phyloP scores from a whole-genome alignment of 2,113 vertebrate species.

The Eubucco bourcierii region DNA sequence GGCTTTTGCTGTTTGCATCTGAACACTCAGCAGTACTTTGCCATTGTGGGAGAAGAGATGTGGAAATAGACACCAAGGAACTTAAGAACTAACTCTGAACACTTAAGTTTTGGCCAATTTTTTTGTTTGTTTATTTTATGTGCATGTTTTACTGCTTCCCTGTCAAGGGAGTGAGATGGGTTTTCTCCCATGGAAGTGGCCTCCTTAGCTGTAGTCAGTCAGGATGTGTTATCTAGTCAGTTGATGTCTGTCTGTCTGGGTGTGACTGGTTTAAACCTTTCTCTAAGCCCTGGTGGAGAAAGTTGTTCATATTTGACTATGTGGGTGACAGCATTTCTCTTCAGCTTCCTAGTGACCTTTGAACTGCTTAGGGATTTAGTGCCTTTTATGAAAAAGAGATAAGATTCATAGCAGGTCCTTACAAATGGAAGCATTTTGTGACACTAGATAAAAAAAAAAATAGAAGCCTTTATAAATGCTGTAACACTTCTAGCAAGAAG shows the following conservation, averaged over 20 bases:
- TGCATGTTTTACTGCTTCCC: constrained; percentile 21
- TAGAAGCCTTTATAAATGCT: neutral
- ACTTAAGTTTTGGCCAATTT: constrained; percentile 16
- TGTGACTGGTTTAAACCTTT: neutral
- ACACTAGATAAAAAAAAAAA: constrained; percentile 15
- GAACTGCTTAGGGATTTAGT: constrained; percentile 52
- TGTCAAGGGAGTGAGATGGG: neutral
- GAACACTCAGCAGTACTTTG: constrained; percentile 58
- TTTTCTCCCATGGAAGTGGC: neutral
- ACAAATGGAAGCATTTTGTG: neutral
- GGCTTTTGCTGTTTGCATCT: constrained; percentile 66
- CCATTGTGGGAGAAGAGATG: neutral
- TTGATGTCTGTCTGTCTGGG: neutral
- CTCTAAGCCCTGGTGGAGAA: neutral
- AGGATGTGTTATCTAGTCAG: neutral
- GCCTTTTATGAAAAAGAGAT: constrained; percentile 57
- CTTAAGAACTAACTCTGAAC: constrained; percentile 28
- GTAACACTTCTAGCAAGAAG: neutral
- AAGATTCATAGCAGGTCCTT: neutral
- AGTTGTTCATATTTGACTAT: neutral
- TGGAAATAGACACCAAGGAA: constrained; percentile 9
- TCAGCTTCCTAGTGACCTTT: constrained; percentile 16
- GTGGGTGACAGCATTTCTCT: neutral
- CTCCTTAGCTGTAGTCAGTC: neutral
- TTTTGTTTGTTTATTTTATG: neutral